Conservation (phyloP, 1,140 invertebrate genomes). For the Nylanderia fulva region DNA sequence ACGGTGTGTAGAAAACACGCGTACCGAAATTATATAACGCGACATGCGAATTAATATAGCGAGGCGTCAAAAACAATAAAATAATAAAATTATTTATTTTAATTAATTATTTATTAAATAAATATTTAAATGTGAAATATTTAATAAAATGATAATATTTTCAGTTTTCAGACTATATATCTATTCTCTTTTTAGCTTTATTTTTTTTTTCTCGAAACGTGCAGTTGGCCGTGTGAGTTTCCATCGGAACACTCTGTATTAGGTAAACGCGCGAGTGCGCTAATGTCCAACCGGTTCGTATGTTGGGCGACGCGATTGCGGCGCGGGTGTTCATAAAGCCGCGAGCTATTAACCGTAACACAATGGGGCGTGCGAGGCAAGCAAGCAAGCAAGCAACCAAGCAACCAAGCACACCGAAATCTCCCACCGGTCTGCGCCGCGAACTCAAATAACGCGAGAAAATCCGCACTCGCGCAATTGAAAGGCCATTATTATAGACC, state of each 20-base stretch:
- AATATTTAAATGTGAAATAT: too few relatives aligned
- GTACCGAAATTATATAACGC: too few relatives aligned
- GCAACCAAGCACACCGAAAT: constrained; percentile 47
- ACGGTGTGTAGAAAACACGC: not conserved
- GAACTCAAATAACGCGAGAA: constrained; percentile 53
- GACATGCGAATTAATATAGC: too few relatives aligned
- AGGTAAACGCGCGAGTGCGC: constrained; percentile 29
- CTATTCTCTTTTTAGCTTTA: not conserved
- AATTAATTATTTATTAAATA: too few relatives aligned
- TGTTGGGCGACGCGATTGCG: constrained; percentile 49
- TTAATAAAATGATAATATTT: too few relatives aligned
- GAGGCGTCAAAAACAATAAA: too few relatives aligned
- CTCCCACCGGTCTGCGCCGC: constrained; percentile 48
- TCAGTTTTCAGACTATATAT: not conserved
- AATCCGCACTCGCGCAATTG: constrained; percentile 44
- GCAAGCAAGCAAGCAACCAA: not conserved
- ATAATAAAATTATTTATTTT: too few relatives aligned
- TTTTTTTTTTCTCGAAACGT: not conserved
- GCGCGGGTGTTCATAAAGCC: constrained; percentile 64
- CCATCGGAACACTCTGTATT: constrained; percentile 15
- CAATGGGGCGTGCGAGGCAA: constrained; percentile 55
- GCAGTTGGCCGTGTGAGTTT: not conserved
- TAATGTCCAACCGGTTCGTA: constrained; percentile 31
- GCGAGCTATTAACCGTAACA: constrained; percentile 66
- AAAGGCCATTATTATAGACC: constrained; percentile 50